Percentiles rank a stretch among this genome's conserved stretches.
phyloP scores from a whole-genome alignment of 1,140 invertebrate species.

The Drosophila pseudoananassae region DNA sequence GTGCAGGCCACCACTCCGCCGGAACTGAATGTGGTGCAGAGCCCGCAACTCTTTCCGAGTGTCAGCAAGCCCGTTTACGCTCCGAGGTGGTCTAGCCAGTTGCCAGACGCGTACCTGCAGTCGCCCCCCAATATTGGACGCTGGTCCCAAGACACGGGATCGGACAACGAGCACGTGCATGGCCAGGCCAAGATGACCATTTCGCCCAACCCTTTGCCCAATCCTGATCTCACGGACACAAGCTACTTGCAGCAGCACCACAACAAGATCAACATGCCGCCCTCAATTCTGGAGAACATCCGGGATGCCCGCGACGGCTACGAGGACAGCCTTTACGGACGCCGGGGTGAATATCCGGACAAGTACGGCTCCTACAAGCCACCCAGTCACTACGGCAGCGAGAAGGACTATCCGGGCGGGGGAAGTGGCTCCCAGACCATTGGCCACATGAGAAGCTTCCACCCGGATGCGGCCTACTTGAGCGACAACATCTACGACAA shows the following conservation, averaged over 20 bases:
- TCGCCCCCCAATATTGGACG: conserved; percentile 86
- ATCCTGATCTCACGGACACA: conserved; percentile 89
- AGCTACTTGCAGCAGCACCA: conserved; percentile 85
- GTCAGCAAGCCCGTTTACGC: conserved; percentile 88
- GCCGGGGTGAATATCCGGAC: conserved; percentile 71
- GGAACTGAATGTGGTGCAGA: conserved; percentile 88
- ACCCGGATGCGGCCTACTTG: conserved; percentile 73
- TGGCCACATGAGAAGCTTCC: conserved; percentile 79
- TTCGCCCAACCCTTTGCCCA: conserved; percentile 90
- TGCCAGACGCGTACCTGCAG: conserved; percentile 87
- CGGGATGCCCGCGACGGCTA: conserved; percentile 85
- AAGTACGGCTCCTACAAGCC: conserved; percentile 83
- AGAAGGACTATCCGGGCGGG: conserved; percentile 73
- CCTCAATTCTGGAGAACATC: conserved; percentile 86
- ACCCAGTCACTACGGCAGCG: conserved; percentile 80
- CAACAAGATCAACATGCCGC: conserved; percentile 85
- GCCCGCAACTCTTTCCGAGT: conserved; percentile 89
- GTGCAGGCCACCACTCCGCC: conserved; percentile 86
- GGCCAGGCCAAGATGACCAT: conserved; percentile 86
- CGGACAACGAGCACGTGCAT: conserved; percentile 88
- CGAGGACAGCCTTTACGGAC: conserved; percentile 75
- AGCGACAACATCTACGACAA: conserved; percentile 83
- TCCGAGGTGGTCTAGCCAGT: conserved; percentile 89
- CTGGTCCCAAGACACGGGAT: conserved; percentile 91
- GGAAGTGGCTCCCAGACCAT: conserved; percentile 75